Conservation (phyloP, 2,797 vertebrate species). For the Pangasius sanitwongsei region DNA sequence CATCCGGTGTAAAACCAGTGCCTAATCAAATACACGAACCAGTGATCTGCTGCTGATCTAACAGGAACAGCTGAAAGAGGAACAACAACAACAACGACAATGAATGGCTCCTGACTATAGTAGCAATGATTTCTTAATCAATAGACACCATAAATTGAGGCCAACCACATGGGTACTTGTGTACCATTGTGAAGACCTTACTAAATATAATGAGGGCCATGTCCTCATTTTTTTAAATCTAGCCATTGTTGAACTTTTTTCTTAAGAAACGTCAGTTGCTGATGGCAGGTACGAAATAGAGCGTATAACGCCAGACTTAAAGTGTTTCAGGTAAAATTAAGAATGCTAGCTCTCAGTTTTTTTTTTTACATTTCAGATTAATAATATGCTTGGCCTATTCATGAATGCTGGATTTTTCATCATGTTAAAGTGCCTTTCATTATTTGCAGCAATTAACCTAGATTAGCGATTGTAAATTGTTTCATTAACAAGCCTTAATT, state of each 20-base stretch:
- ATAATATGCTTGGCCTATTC: background rate
- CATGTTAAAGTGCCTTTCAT: background rate
- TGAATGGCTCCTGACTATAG: background rate
- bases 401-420: background rate
- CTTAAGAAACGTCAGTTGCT: background rate
- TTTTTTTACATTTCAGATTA: background rate
- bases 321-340: background rate
- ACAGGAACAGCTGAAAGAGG: too few relatives aligned
- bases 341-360: background rate
- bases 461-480: constrained; percentile 10
- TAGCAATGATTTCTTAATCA: background rate
- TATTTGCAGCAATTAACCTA: background rate
- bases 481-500: background rate
- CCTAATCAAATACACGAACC: too few relatives aligned
- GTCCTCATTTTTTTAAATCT: too few relatives aligned
- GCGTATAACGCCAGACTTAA: background rate
- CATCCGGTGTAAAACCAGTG: too few relatives aligned
- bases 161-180: background rate
- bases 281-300: too few relatives aligned
- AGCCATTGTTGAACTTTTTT: background rate
- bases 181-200: background rate
- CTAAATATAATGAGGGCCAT: background rate
- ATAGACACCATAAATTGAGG: background rate
- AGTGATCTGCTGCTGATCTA: too few relatives aligned
- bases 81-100: too few relatives aligned